Conservation (phyloP, 2,888 invertebrate species). For the Cryptocheilus praepositus region DNA sequence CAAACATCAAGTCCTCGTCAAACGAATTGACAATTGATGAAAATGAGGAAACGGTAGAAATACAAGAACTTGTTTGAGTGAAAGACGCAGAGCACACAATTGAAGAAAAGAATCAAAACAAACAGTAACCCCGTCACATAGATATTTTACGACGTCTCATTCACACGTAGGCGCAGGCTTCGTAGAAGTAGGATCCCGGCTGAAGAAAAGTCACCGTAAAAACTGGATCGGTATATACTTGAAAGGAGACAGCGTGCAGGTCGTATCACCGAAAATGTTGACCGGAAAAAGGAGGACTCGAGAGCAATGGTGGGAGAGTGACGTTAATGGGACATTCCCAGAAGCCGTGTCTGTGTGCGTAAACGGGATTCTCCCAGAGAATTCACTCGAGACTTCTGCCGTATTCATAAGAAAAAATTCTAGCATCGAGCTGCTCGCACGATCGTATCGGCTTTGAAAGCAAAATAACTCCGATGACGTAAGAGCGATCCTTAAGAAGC, state of each 20-base stretch:
- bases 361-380: constrained; percentile 29
- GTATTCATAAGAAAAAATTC: constrained; percentile 5
- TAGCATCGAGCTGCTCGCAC: constrained; percentile 23
- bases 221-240: no score
- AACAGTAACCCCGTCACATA: no score
- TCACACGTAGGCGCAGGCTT: no score
- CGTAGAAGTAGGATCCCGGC: no score
- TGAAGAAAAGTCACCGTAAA: no score
- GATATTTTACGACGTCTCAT: no score
- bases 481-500: constrained; percentile 22
- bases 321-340: constrained; percentile 25
- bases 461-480: constrained; percentile 19
- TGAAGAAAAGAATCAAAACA: no score
- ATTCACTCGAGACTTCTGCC: constrained; percentile 3
- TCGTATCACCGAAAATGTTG: constrained; percentile 21
- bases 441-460: constrained; percentile 33
- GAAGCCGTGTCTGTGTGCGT: constrained; percentile 18
- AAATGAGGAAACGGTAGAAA: no score
- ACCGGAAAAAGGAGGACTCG: constrained; percentile 15
- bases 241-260: constrained; percentile 27
- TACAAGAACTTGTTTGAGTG: no score
- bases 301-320: constrained; percentile 7
- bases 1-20: no score
- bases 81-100: no score
- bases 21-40: no score